Base-by-base conservation (phyloP, 2,888 invertebrate genomes). In the Synanthedon formicaeformis region DNA sequence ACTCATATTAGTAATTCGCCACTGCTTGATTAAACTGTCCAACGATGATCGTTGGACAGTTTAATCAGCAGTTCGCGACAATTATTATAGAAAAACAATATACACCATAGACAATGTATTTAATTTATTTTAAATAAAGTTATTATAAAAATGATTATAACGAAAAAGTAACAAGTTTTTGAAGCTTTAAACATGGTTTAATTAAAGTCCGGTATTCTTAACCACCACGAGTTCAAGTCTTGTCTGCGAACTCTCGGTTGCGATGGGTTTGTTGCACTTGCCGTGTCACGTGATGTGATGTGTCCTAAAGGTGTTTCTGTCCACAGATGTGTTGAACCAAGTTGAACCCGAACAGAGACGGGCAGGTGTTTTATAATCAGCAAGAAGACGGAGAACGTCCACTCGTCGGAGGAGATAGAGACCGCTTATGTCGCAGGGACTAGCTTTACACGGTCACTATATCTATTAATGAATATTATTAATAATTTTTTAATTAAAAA, bases 341-440 rank as follows among this genome's bases (percentile, higher is more conserved):
- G 60, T 96, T 96, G 48, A 96, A 96, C 82, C 96, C 96, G 57
- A 96, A 96, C 82, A 91, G 99, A 69, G 99, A 99, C 84, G 99
- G 99, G 48, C 94, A 96, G 72, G 98, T 99, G 98, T 23, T 99
- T 99, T 88, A 99, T 99, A 99, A 99, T 99, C 79, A 98, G 97
- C 81, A 97, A 99, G 85, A 99, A 99, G 90, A 99, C 99, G 2
- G 99, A 99, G 87, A 99, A 99, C 86, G 99, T 99, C 52, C 98
- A 98, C 80, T 98, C 98, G 65, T 97, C 97, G 52, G 98, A 99
- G 85, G 99, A 99, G 89, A 99, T 99, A 64, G 98, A 99, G 85
- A 97, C 83, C n/a, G n/a, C n/a, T n/a, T n/a, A n/a, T 99, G 99
- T 78, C 99, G 99, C 70, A 96, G 97, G 86, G 98, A 98, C 74